A percentile compares a stretch with the other conserved stretches of the same genome.
Evolutionary conservation across 1,140 invertebrate genomes (phyloP).

Genomic region (Ephestia elutella): DNA sequence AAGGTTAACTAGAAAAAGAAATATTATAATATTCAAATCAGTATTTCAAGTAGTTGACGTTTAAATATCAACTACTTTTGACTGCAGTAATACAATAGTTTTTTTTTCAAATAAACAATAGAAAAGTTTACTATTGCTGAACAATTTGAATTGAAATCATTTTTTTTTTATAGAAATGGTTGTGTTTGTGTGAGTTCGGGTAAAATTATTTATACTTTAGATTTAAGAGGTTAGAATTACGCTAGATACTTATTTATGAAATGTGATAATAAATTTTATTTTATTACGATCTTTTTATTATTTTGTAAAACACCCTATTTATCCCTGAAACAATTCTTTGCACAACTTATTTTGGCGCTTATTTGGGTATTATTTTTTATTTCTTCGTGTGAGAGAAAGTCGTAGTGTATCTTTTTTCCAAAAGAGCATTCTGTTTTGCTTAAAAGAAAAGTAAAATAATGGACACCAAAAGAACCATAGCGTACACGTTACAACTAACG

Average conservation of each 20-base stretch:
- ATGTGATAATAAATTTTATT: constrained; percentile 73
- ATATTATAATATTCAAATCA: constrained; percentile 41
- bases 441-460: no score
- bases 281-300: constrained; percentile 28
- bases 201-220: constrained; percentile 65
- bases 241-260: constrained; percentile 69
- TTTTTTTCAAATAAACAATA: no score
- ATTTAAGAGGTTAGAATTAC: constrained; percentile 51
- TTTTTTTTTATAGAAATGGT: constrained; percentile 3
- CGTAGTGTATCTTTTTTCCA: no score
- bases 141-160: not conserved
- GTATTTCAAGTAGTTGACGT: constrained; percentile 59
- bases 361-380: no score
- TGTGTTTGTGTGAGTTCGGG: constrained; percentile 32
- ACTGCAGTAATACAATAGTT: not conserved
- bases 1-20: constrained; percentile 51
- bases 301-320: constrained; percentile 6
- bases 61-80: constrained; percentile 16
- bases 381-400: no score
- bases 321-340: no score
- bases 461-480: no score
- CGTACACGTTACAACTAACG: no score
- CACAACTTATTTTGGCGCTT: no score
- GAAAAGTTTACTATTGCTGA: no score
- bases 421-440: no score